Evolutionary conservation across 2,113 vertebrate species (phyloP).

Genomic region (Addax nasomaculatus): DNA sequence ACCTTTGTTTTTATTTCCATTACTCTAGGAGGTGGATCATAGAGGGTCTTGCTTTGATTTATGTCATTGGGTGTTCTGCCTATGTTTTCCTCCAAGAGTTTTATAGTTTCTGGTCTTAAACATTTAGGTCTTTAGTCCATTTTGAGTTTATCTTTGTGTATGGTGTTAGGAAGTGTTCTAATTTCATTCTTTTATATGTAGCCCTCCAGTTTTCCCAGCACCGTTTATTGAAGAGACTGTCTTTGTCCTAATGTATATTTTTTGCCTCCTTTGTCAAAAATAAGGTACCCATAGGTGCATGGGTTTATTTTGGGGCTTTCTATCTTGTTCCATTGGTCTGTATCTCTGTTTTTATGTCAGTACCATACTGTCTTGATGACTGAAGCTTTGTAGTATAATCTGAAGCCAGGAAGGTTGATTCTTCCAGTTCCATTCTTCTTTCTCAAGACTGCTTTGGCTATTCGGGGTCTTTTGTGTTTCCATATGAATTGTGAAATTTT

Average conservation of each 20-base stretch:
- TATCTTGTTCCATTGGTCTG: neutral
- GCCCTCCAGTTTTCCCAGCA: neutral
- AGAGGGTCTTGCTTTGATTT: neutral
- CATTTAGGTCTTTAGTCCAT: neutral
- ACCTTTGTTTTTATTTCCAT: neutral
- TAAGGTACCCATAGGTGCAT: neutral
- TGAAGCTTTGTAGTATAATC: neutral
- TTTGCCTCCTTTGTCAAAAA: neutral
- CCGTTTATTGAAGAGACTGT: neutral
- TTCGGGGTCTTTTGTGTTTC: neutral
- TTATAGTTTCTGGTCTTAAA: neutral
- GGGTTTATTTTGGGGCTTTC: neutral
- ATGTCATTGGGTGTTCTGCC: neutral
- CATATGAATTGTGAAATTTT: neutral
- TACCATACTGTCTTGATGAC: neutral
- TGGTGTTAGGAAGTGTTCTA: neutral
- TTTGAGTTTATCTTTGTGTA: neutral
- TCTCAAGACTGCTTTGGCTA: neutral
- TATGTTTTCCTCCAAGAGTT: neutral
- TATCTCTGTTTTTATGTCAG: neutral
- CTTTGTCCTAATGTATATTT: neutral
- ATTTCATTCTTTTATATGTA: neutral
- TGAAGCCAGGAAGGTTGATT: neutral
- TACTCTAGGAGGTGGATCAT: neutral
- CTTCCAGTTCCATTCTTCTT: neutral